A percentile compares a stretch with the other conserved stretches of the same genome.
phyloP scores from a whole-genome alignment of 2,888 invertebrate genomes.

The Lacanobia oleracea region DNA sequence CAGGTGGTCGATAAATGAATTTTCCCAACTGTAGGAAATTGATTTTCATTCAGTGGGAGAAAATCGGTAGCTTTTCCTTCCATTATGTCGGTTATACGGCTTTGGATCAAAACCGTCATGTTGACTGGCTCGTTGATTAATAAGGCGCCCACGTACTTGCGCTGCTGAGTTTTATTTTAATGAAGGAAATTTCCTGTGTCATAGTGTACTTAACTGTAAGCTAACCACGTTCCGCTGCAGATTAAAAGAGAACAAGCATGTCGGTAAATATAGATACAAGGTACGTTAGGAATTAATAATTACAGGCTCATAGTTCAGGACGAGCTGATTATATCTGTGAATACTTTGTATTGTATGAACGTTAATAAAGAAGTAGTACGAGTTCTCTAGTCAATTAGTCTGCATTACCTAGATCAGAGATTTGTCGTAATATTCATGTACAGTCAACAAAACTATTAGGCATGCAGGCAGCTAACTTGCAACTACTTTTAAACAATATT shows the following conservation, averaged over 20 bases:
- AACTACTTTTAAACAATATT: too few relatives aligned
- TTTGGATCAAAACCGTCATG: conserved; percentile 58
- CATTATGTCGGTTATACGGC: conserved; percentile 67
- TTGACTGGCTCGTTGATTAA: conserved; percentile 57
- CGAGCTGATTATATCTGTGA: neutral
- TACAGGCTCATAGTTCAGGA: neutral
- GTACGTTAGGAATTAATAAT: neutral
- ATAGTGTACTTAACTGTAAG: conserved; percentile 24
- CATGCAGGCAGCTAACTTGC: too few relatives aligned
- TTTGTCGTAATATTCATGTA: neutral
- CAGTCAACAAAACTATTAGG: too few relatives aligned
- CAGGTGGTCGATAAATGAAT: conserved; percentile 83
- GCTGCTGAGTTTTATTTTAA: conserved; percentile 29
- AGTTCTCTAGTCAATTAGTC: conserved; percentile 1
- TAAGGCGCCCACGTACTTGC: conserved; percentile 40
- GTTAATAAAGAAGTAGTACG: neutral
- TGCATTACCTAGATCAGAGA: conserved; percentile 11
- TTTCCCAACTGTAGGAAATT: conserved; percentile 79
- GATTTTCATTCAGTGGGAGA: conserved; percentile 79
- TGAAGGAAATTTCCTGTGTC: conserved; percentile 24
- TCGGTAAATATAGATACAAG: neutral
- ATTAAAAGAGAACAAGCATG: conserved; percentile 24
- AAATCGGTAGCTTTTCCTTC: conserved; percentile 72
- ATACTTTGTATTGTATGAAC: neutral
- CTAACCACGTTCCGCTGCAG: conserved; percentile 6